Conservation (phyloP, 2,797 vertebrate genomes). For the Chrysolophus pictus region DNA sequence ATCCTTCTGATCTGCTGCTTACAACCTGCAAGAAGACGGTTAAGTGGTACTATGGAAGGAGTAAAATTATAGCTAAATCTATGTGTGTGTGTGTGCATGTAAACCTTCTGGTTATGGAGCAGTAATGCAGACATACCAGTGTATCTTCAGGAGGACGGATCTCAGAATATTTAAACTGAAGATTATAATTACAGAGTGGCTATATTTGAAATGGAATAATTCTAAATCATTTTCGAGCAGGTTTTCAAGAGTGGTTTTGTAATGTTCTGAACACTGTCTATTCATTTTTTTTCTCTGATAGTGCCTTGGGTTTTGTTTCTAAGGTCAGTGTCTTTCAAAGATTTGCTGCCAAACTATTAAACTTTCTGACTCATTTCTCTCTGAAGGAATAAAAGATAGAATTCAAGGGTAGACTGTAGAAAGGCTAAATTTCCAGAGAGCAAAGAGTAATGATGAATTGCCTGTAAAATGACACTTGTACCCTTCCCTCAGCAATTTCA, state of each 20-base stretch:
- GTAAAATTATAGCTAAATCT: background rate
- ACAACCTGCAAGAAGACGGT: background rate
- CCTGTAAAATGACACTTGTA: background rate
- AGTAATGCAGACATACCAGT: background rate
- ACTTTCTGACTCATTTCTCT: slow-evolving; percentile 22
- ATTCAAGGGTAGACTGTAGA: background rate
- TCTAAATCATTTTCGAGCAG: background rate
- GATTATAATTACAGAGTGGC: background rate
- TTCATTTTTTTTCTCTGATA: background rate
- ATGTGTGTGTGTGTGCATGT: background rate
- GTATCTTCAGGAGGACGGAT: background rate
- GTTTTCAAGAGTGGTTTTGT: slow-evolving; percentile 5
- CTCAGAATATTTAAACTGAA: background rate
- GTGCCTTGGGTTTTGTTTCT: background rate
- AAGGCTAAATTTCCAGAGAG: background rate
- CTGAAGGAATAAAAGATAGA: slow-evolving; percentile 26
- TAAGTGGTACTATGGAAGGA: background rate
- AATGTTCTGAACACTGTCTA: background rate
- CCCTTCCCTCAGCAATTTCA: background rate
- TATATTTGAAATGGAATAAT: slow-evolving; percentile 1
- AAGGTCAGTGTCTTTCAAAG: slow-evolving; percentile 21
- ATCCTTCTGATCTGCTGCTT: background rate
- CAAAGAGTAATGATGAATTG: background rate
- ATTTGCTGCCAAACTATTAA: slow-evolving; percentile 24
- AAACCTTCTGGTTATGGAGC: slow-evolving; percentile 15